A percentile compares a stretch with the other conserved stretches of the same genome.
These are phyloP conservation scores for Petrocephalus microphthalmus DNA, from an alignment of 2,113 vertebrate genomes.

Conservation along the genomic window DNA sequence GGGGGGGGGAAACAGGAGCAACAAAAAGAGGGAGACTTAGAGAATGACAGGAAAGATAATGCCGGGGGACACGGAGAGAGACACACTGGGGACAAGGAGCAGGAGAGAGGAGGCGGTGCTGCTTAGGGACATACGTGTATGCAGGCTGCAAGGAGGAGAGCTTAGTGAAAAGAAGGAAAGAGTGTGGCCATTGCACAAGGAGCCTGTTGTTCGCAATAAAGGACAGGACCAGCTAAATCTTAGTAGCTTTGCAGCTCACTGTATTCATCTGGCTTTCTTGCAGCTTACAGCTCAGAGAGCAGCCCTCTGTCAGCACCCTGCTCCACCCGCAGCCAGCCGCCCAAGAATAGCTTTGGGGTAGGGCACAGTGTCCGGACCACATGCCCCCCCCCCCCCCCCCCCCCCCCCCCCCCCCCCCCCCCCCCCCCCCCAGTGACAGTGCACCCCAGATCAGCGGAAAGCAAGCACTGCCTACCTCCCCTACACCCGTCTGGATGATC, in stretches of 20 bases:
- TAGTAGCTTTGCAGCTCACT: not conserved
- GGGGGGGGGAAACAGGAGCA: conserved; percentile 32
- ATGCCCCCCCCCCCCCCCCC: not conserved
- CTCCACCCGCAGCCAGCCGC: not conserved
- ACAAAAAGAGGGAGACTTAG: conserved; percentile 42
- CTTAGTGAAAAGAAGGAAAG: not conserved
- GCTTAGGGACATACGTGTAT: conserved; percentile 26
- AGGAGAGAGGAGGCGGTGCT: conserved; percentile 4
- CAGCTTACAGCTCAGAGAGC: not conserved
- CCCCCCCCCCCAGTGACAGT: not conserved
- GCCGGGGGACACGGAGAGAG: conserved; percentile 31
- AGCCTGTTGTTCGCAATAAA: not conserved
- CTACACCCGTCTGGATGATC: conserved; percentile 78
- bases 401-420: not conserved
- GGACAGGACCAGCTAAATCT: not conserved
- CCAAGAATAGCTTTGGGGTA: not conserved
- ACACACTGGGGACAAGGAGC: conserved; percentile 28
- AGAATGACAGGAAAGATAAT: conserved; percentile 44
- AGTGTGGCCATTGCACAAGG: not conserved
- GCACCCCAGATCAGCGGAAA: not conserved
- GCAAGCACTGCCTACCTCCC: conserved; percentile 67
- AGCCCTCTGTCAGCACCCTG: not conserved
- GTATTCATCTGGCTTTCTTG: not conserved
- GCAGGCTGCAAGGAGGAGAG: conserved; percentile 11
- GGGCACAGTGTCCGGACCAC: not conserved